Percentiles rank a stretch among this genome's conserved stretches.
Evolutionary conservation across 1,140 invertebrate species (phyloP).

Genomic region (Habropoda laboriosa): DNA sequence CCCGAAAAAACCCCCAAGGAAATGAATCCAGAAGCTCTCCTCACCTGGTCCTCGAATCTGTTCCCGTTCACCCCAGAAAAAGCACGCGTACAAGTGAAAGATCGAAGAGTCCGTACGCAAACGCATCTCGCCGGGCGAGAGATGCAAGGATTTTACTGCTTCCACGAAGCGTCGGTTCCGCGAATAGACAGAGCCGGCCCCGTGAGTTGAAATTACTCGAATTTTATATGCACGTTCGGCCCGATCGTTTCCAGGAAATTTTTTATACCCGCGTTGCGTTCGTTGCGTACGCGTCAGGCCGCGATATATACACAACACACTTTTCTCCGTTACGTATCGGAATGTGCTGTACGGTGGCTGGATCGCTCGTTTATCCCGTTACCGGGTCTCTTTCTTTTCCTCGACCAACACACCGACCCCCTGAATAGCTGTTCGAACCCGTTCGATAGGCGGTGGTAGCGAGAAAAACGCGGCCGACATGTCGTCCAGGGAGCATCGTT

Average conservation of each 20-base stretch:
- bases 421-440: slow-evolving; percentile 68
- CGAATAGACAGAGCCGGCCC: slow-evolving; percentile 11
- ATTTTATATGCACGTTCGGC: slow-evolving; percentile 71
- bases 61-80: background rate
- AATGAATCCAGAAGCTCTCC: no score
- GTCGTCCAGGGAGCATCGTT: slow-evolving; percentile 52
- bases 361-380: slow-evolving; percentile 70
- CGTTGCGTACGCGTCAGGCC: slow-evolving; percentile 8
- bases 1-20: no score
- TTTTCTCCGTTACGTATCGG: slow-evolving; percentile 67
- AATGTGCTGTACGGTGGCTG: slow-evolving; percentile 55
- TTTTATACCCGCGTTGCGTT: slow-evolving; percentile 52
- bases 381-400: slow-evolving; percentile 66
- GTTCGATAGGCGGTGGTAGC: slow-evolving; percentile 68
- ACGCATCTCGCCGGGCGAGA: slow-evolving; percentile 20
- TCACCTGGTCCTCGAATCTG: no score
- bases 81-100: background rate
- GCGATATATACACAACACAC: background rate
- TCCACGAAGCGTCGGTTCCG: slow-evolving; percentile 46
- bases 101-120: background rate
- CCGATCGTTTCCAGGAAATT: slow-evolving; percentile 57
- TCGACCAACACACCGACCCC: slow-evolving; percentile 19
- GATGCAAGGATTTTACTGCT: slow-evolving; percentile 48
- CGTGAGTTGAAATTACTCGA: slow-evolving; percentile 55
- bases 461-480: slow-evolving; percentile 70